A percentile compares a stretch with the other conserved stretches of the same genome.
These are phyloP conservation scores for Eulemur mongoz DNA, from an alignment of 2,797 vertebrate genomes.

Conservation along the genomic window DNA sequence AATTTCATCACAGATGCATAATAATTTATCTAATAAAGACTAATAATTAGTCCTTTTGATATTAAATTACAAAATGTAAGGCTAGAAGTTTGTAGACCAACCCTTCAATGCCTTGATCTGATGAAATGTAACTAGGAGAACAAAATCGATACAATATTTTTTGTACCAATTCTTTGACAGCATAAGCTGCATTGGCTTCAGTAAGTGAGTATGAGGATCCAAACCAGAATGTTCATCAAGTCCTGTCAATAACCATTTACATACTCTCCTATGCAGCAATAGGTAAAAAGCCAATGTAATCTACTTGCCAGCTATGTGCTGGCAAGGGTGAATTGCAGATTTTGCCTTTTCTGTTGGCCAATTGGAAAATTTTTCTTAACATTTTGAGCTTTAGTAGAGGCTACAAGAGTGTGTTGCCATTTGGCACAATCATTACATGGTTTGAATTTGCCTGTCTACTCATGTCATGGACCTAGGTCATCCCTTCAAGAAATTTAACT, in stretches of 20 bases:
- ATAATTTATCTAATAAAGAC: not conserved
- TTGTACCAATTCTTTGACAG: not conserved
- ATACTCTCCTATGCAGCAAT: not conserved
- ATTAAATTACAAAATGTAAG: not conserved
- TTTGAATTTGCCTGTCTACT: not conserved
- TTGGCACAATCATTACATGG: not conserved
- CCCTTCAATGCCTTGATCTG: not conserved
- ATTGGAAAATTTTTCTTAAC: not conserved
- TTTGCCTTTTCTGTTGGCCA: not conserved
- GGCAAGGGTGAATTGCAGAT: not conserved
- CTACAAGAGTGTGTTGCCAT: not conserved
- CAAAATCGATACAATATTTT: not conserved
- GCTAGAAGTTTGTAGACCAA: not conserved
- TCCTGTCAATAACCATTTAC: not conserved
- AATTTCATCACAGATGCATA: not conserved
- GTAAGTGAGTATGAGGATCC: not conserved
- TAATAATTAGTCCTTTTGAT: not conserved
- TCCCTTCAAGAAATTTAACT: not conserved
- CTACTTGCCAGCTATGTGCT: not conserved
- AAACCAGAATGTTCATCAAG: not conserved
- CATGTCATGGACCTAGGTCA: not conserved
- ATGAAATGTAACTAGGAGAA: not conserved
- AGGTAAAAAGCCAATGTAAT: not conserved
- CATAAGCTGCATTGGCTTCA: not conserved
- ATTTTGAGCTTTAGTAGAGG: not conserved